Percentiles rank a stretch among this genome's conserved stretches.
Conservation (phyloP, 2,113 vertebrate genomes). For the Lynx canadensis region DNA sequence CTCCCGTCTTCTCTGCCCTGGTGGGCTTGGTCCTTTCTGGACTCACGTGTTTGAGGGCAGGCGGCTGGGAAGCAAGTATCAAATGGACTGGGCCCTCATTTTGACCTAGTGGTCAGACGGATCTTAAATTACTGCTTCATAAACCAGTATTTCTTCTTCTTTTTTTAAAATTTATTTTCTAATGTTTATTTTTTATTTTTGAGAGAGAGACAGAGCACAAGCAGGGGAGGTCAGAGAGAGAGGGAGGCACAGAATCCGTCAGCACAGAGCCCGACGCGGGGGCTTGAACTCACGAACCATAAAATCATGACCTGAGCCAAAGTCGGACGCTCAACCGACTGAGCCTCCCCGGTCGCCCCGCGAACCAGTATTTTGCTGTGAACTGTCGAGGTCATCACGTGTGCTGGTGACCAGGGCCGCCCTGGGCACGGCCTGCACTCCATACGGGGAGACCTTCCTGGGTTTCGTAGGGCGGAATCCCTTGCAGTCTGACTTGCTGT, state of each 20-base stretch:
- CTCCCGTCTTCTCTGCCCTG: neutral
- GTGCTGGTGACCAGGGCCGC: neutral
- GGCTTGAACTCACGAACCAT: too few species aligned
- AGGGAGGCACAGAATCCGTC: too few species aligned
- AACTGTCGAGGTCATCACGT: neutral
- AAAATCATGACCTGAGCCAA: too few species aligned
- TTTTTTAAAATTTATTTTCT: too few species aligned
- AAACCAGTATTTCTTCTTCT: neutral
- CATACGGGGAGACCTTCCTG: neutral
- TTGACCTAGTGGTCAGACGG: neutral
- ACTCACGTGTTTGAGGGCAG: neutral
- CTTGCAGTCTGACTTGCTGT: too few species aligned
- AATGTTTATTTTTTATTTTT: too few species aligned
- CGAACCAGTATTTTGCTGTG: neutral
- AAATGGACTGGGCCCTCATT: neutral
- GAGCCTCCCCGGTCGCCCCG: too few species aligned
- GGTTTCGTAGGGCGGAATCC: neutral
- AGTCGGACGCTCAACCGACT: too few species aligned
- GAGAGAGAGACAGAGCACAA: too few species aligned
- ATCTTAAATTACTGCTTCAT: neutral
- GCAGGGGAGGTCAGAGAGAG: too few species aligned
- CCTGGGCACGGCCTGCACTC: fast-evolving
- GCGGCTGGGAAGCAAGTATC: neutral
- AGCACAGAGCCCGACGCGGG: too few species aligned
- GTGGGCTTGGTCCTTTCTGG: neutral